Base-by-base conservation (phyloP, 2,888 invertebrate species). In the Epinotia nisella region DNA sequence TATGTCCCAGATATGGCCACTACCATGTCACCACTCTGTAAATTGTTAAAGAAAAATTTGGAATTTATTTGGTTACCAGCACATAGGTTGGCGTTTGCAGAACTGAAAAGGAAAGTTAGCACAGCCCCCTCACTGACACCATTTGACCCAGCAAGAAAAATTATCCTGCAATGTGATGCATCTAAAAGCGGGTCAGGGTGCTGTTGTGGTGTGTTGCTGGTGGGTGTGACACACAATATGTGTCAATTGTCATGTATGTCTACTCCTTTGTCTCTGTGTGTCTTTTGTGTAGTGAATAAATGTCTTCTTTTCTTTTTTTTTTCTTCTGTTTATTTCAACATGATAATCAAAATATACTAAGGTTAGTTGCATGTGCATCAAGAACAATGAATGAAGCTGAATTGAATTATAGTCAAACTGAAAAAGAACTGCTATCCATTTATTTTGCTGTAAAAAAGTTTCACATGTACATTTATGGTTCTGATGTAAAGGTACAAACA, bases 1-100 rank as follows among this genome's bases (percentile, higher is more conserved):
- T 76, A 76, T 73, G 62, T 76, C 5, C 76, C 75, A 13, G 70
- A 71, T 3, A 76, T 75, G 76, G 75, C 71, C 19, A 53, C 75
- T 10, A 3, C 73, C 45, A 74, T 76, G 73, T 19, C 76, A 24
- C 73, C 74, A 4, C 49, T 76, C 0, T 72, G 53, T 55, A 74
- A 39, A 45, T 49, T 76, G 10, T 65, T 75, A 53, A 61, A 64
- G 15, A 75, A 77, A 21, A 64, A 76, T 62, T n/a, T 45, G 9
- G 71, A 75, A 3, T 75, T 77, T 75, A 9, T 29, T 1, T 77
- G 75, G 75, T 51, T 75, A 24, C 77, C 75, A 17, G n/a, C 11
- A 21, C 75, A 77, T 73, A 73, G 56, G 21, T 21, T 69, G 62
- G 67, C 66, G 56, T 75, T 76, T 24, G 21, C 21, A 24, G 21